A percentile compares a stretch with the other conserved stretches of the same genome.
Evolutionary conservation across 2,113 vertebrate genomes (phyloP).

Genomic region (Trematomus loennbergii): DNA sequence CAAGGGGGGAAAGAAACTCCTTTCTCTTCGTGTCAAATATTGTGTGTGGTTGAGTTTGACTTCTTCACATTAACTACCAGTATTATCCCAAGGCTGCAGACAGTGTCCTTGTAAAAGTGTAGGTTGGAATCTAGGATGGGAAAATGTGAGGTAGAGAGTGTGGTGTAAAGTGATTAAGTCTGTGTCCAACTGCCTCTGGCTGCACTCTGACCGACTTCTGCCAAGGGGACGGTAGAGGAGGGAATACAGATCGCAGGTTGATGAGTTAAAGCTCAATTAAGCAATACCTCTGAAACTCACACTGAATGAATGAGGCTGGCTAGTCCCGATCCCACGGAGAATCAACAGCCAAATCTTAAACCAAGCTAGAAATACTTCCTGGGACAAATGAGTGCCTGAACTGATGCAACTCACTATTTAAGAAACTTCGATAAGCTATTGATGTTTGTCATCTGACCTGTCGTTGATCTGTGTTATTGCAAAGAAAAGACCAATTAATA

Average conservation of each 20-base stretch:
- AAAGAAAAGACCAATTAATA: too few species aligned
- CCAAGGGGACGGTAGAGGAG: constrained; percentile 22
- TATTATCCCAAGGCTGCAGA: constrained; percentile 29
- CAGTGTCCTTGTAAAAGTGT: constrained; percentile 41
- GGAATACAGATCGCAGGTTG: not conserved
- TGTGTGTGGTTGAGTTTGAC: constrained; percentile 48
- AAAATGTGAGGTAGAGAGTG: constrained; percentile 39
- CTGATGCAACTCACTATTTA: too few species aligned
- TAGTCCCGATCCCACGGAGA: not conserved
- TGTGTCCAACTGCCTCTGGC: constrained; percentile 47
- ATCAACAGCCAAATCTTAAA: not conserved
- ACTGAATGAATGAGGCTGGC: not conserved
- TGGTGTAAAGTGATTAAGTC: constrained; percentile 50
- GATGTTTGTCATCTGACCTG: too few species aligned
- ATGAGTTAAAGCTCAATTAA: constrained; percentile 6
- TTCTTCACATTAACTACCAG: constrained; percentile 55
- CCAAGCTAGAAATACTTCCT: too few species aligned
- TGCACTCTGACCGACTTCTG: constrained; percentile 38
- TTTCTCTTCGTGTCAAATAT: constrained; percentile 49
- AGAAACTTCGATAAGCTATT: too few species aligned
- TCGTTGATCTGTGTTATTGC: too few species aligned
- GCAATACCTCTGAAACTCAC: constrained; percentile 12
- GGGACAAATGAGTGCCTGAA: too few species aligned
- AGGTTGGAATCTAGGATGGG: constrained; percentile 16
- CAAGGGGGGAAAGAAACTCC: constrained; percentile 45